Conservation (phyloP, 2,888 invertebrate species). For the Julus scandinavius region DNA sequence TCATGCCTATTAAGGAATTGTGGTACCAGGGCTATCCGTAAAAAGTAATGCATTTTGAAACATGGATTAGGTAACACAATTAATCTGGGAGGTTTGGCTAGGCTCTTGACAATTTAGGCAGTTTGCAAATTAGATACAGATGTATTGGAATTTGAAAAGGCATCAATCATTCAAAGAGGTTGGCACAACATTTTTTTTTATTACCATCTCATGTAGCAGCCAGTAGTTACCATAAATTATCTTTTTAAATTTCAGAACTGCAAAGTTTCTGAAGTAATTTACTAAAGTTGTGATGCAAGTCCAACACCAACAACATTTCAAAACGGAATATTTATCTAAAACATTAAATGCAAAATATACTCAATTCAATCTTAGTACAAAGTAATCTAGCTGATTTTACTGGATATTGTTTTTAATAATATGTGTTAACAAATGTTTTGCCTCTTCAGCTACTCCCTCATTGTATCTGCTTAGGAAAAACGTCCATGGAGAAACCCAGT, state of each 20-base stretch:
- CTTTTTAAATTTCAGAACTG: not conserved
- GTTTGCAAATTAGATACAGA: constrained; percentile 28
- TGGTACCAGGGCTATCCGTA: not conserved
- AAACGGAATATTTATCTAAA: too few relatives aligned
- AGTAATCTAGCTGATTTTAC: too few relatives aligned
- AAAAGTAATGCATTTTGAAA: not conserved
- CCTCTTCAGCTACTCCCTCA: too few relatives aligned
- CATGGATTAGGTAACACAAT: constrained; percentile 15
- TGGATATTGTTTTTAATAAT: too few relatives aligned
- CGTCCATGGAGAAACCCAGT: too few relatives aligned
- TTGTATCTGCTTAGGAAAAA: too few relatives aligned
- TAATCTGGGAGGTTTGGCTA: constrained; percentile 15
- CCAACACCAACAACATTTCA: not conserved
- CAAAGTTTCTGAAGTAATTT: not conserved
- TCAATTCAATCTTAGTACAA: too few relatives aligned
- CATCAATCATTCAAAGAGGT: constrained; percentile 4
- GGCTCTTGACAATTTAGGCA: constrained; percentile 10
- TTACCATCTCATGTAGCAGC: not conserved
- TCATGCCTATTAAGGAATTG: constrained; percentile 32
- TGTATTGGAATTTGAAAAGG: not conserved
- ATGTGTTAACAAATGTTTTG: too few relatives aligned
- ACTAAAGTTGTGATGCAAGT: not conserved
- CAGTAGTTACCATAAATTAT: not conserved
- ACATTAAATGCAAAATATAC: too few relatives aligned
- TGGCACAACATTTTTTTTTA: not conserved